Evolutionary conservation across 2,113 vertebrate genomes (phyloP), one percentile per base, ranked within the genome.

Genomic region (Cheilinus undulatus): DNA sequence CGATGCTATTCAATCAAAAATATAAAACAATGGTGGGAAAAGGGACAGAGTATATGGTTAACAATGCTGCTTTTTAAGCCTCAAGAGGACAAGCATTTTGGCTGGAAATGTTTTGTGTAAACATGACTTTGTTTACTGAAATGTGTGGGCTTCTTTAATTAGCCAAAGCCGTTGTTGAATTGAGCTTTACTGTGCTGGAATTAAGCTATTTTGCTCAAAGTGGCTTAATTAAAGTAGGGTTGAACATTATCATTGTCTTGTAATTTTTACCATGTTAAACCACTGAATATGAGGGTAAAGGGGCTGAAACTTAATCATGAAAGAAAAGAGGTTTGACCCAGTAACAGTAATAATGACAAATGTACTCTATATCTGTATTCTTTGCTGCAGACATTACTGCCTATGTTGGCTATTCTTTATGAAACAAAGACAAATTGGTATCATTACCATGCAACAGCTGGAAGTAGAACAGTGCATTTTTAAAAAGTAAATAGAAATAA

Each of bases 331-430:
- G 38, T 30, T 28, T 24, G 40, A 52, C 46, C 38, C 30, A 12
- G 14, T 38, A 19, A 7, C 12, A 49, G 67, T 72, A 72, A 52
- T 50, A 63, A 72, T 54, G 67, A 72, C 57, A 72, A 68, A 79
- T 53, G 38, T 17, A 34, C 24, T n/a, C 19, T 27, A 27, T 50
- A 27, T n/a, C 30, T 7, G 7, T n/a, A 6, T 6, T 3, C 30
- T 23, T 20, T 26, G 62, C 36, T 30, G 58, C 5, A 19, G 48
- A 57, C 23, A 38, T 40, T 30, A 19, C 12, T 4, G 9, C 50
- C 54, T 24, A 27, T 38, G 56, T 27, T 24, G 36, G 24, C 52
- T 56, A 61, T 48, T 62, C 22, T 23, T 50, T 12, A 14, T 7
- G 64, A 43, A 73, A 72, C 48, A 52, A 34, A 65, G 52, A 72